Evolutionary conservation across 1,140 invertebrate species (phyloP), one percentile per base, ranked within the genome.

Genomic region (Hyphantria cunea): DNA sequence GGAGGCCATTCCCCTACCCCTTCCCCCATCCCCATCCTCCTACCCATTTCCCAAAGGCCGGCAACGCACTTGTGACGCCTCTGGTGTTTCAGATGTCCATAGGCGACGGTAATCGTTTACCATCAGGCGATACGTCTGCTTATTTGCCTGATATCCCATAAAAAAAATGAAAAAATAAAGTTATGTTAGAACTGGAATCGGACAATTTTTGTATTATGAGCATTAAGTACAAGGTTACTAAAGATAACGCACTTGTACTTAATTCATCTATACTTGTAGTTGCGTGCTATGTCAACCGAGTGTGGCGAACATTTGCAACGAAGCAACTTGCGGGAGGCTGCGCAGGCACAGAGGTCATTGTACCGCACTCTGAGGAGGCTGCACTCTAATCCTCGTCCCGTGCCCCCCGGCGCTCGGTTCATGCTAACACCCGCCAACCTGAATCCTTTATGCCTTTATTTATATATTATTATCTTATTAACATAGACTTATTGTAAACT

Each of bases 281-380:
- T 14, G 53, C 63, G 58, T 60, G 68, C 63, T 72, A 66, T 74
- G 73, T 73, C 72, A 71, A 68, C n/a, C 73, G 70, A 84, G 67
- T 71, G 64, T 72, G 64, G 68, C 65, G 69, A 66, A 78, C 70
- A 76, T 76, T 74, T 73, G 74, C 60, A 53, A 33, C 64, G 54
- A 34, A 64, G 39, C 65, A 60, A 54, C 55, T 62, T 54, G 58
- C 47, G 52, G 65, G 67, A 83, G 76, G 72, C 74, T 80, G 76
- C 62, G 78, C 77, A 70, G 78, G 75, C 73, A 73, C 80, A 66
- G 66, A 42, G 86, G 86, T 89, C 86, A 79, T 79, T 86, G 86
- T 73, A 76, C 81, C 70, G 67, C 71, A 75, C 64, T 58, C 69
- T 64, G 74, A 78, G 80, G 76, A 84, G 69, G 73, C 77, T 83